A percentile compares a stretch with the other conserved stretches of the same genome.
These are phyloP conservation scores for Dexiosoma caninum DNA, from an alignment of 2,888 invertebrate genomes.

Conservation along the genomic window DNA sequence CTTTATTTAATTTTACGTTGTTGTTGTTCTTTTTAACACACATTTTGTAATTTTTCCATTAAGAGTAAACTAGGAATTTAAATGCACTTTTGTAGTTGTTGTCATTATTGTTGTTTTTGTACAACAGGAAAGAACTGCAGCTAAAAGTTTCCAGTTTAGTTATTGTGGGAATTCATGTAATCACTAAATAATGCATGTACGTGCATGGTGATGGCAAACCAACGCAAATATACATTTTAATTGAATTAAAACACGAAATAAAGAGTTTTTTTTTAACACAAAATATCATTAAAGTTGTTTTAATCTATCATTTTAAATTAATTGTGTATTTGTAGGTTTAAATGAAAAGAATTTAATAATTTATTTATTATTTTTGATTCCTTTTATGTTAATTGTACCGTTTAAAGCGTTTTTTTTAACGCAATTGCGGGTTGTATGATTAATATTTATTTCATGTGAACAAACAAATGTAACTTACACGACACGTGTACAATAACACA, in stretches of 20 bases:
- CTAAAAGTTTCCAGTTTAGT: neutral
- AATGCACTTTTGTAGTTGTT: neutral
- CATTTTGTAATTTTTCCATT: neutral
- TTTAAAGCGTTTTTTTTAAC: neutral
- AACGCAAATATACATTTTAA: constrained; percentile 5
- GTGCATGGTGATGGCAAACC: neutral
- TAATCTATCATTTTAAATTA: neutral
- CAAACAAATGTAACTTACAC: neutral
- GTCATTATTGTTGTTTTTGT: no score
- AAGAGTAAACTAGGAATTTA: neutral
- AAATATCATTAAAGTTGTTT: constrained; percentile 32
- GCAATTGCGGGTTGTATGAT: neutral
- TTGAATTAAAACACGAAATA: constrained; percentile 12
- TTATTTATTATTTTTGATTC: neutral
- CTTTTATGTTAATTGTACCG: neutral
- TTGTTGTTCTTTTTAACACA: neutral
- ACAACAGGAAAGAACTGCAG: neutral
- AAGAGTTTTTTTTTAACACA: neutral
- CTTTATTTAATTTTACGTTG: constrained; percentile 9
- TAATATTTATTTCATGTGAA: neutral
- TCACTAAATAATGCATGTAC: constrained; percentile 15
- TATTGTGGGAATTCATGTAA: constrained; percentile 12
- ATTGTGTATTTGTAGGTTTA: constrained; percentile 3
- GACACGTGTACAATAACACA: neutral
- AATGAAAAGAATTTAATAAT: neutral